Evolutionary conservation across 2,888 invertebrate species (phyloP).

Genomic region (Phengaris arion): DNA sequence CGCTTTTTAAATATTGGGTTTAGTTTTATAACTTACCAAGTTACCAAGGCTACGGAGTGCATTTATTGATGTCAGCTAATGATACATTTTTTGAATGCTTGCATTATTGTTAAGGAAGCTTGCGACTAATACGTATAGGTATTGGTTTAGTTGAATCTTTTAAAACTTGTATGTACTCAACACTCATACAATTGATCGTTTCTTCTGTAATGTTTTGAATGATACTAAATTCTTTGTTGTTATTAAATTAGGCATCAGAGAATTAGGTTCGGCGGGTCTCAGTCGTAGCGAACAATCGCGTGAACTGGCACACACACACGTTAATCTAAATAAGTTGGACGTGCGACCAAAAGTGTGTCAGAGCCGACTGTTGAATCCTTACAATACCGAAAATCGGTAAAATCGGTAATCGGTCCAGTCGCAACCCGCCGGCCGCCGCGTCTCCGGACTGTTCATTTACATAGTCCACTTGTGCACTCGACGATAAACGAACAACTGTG

Average conservation of each 20-base stretch:
- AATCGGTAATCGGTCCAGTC: constrained; percentile 20
- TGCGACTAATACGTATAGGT: no score
- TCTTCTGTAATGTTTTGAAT: no score
- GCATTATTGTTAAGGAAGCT: no score
- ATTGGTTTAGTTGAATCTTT: no score
- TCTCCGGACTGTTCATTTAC: background rate
- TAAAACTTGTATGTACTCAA: no score
- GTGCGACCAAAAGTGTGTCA: constrained; percentile 18
- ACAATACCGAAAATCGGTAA: constrained; percentile 27
- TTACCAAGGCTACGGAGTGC: background rate
- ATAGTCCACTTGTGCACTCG: constrained; percentile 2
- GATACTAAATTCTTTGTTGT: no score
- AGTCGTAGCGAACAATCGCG: background rate
- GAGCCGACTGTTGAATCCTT: constrained; percentile 11
- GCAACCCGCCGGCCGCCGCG: background rate
- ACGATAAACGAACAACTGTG: background rate
- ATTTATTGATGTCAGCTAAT: background rate
- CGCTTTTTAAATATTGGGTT: constrained; percentile 9
- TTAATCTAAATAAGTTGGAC: background rate
- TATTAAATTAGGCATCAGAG: background rate
- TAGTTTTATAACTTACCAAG: background rate
- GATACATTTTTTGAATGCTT: background rate
- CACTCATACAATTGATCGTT: no score
- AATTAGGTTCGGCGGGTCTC: no score
- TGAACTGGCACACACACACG: background rate